Conservation (phyloP, 1,140 invertebrate genomes). For the Paracyclopina nana region DNA sequence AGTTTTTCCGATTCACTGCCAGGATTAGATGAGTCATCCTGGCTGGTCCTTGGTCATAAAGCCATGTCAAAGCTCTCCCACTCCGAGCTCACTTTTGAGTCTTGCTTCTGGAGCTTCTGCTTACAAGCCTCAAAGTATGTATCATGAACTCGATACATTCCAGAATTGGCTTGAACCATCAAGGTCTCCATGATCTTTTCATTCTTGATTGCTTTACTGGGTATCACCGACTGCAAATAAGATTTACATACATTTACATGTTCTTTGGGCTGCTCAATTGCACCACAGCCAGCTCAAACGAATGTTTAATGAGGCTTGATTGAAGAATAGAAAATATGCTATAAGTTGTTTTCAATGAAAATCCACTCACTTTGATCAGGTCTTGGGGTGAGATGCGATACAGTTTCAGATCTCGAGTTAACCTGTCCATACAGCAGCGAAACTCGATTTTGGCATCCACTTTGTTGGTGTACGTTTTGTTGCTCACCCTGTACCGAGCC, state of each 20-base stretch:
- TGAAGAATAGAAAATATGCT: slow-evolving; percentile 4
- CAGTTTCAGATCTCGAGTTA: slow-evolving; percentile 67
- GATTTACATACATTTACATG: too few species aligned
- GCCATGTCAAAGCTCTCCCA: slow-evolving; percentile 53
- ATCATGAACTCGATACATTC: slow-evolving; percentile 75
- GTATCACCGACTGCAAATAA: slow-evolving; percentile 41
- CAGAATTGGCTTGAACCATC: slow-evolving; percentile 77
- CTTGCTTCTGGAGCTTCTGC: slow-evolving; percentile 52
- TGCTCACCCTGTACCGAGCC: slow-evolving; percentile 55
- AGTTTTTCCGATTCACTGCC: too few species aligned
- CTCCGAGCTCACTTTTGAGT: slow-evolving; percentile 52
- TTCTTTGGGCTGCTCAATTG: background rate
- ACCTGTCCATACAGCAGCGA: slow-evolving; percentile 70
- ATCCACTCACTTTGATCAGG: slow-evolving; percentile 48
- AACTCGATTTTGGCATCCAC: slow-evolving; percentile 68
- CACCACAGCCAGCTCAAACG: background rate
- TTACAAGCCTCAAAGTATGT: slow-evolving; percentile 63
- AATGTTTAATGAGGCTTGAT: too few species aligned
- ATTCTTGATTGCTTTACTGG: slow-evolving; percentile 78
- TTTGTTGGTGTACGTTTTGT: slow-evolving; percentile 42
- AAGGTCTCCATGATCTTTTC: slow-evolving; percentile 75
- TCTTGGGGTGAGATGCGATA: slow-evolving; percentile 79
- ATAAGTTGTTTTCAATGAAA: background rate
- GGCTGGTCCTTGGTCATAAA: slow-evolving; percentile 6
- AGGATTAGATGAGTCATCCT: too few species aligned